phyloP scores from a whole-genome alignment of 1,140 invertebrate species.

The Drosophila pectinifera region DNA sequence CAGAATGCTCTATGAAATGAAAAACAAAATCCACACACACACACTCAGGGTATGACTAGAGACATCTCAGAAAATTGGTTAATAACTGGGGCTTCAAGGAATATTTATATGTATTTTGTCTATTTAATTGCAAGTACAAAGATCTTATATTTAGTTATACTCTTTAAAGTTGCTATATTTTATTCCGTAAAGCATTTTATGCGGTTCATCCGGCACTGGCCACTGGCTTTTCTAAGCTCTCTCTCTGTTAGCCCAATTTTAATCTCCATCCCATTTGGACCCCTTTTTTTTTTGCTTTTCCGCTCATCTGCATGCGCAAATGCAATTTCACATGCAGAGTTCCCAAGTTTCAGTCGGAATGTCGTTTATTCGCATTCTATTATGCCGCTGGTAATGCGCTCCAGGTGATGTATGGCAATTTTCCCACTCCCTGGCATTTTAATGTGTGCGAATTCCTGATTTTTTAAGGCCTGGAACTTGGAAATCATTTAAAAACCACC shows the following conservation, averaged over 20 bases:
- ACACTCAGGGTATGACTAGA: background rate
- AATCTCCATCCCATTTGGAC: background rate
- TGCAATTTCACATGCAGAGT: constrained; percentile 62
- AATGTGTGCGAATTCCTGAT: background rate
- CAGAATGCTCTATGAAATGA: background rate
- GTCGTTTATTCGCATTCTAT: constrained; percentile 63
- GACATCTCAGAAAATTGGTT: background rate
- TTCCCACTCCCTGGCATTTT: background rate
- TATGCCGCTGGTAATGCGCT: constrained; percentile 35
- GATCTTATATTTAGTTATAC: no score
- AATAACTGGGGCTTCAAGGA: no score
- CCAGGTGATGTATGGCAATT: constrained; percentile 24
- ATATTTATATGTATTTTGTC: no score
- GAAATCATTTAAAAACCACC: no score
- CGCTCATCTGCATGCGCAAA: constrained; percentile 65
- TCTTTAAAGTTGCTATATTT: no score
- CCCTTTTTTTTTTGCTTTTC: background rate
- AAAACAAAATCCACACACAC: background rate
- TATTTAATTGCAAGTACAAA: no score
- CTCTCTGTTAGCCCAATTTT: background rate
- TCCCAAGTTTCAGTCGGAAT: constrained; percentile 35
- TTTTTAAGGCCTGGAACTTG: background rate
- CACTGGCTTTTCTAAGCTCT: constrained; percentile 1
- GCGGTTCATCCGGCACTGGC: background rate
- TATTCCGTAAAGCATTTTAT: no score